Conservation (phyloP, 2,797 vertebrate species). For the Champsocephalus esox region DNA sequence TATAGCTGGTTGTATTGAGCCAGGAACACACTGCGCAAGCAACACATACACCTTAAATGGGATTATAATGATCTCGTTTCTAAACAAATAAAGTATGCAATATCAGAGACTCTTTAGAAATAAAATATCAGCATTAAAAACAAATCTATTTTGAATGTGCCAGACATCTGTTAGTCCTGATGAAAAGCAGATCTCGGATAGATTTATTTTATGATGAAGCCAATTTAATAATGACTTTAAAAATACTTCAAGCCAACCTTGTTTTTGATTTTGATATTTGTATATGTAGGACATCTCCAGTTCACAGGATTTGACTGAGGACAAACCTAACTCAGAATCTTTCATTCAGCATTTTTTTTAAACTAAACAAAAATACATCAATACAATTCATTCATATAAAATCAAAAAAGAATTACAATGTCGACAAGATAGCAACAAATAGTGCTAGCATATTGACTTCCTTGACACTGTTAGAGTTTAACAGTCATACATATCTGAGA, state of each 20-base stretch:
- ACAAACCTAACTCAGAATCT: not conserved
- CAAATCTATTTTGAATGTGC: not conserved
- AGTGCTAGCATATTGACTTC: no score
- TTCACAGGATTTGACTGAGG: not conserved
- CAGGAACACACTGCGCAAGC: not conserved
- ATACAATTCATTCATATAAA: no score
- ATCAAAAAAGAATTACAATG: no score
- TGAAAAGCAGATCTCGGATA: not conserved
- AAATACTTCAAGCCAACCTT: not conserved
- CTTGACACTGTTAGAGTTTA: no score
- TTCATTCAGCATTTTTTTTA: no score
- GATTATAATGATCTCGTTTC: not conserved
- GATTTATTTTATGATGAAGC: not conserved
- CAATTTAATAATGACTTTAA: not conserved
- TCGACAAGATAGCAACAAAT: no score
- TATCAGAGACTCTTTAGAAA: not conserved
- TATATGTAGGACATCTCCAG: not conserved
- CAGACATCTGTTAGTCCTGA: not conserved
- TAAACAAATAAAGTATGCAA: not conserved
- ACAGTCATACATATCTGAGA: not conserved
- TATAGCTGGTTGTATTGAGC: slow-evolving; percentile 17
- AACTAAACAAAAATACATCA: no score
- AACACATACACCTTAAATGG: not conserved
- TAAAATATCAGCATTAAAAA: not conserved
- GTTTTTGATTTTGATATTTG: not conserved